Percentiles rank a stretch among this genome's conserved stretches.
Conservation (phyloP, 1,140 invertebrate genomes). For the Calliphora vicina region DNA sequence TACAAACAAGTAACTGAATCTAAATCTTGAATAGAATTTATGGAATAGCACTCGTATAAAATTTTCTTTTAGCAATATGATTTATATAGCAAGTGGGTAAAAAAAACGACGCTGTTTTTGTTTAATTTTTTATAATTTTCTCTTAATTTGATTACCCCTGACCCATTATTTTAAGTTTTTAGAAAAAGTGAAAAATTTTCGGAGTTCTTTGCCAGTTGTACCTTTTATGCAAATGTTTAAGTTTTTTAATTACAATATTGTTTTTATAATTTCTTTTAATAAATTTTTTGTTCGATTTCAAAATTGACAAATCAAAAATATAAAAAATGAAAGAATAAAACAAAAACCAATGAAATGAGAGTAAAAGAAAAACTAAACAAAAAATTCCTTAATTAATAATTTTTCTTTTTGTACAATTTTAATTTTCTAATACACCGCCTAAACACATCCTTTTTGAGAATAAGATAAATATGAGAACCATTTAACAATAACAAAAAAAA, state of each 20-base stretch:
- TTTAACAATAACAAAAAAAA: slow-evolving; percentile 25
- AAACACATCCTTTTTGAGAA: slow-evolving; percentile 61
- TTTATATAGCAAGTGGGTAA: background rate
- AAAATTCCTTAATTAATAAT: slow-evolving; percentile 18
- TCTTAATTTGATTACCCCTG: background rate
- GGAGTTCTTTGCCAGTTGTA: slow-evolving; percentile 62
- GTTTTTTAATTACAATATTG: slow-evolving; percentile 20
- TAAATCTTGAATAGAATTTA: no score
- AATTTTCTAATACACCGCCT: slow-evolving; percentile 46
- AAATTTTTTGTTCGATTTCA: background rate
- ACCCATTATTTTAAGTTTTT: slow-evolving; percentile 37
- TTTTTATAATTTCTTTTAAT: background rate
- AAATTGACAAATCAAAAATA: background rate
- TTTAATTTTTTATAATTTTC: background rate
- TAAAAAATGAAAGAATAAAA: background rate
- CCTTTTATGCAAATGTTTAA: slow-evolving; percentile 42
- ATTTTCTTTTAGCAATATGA: background rate
- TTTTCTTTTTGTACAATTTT: slow-evolving; percentile 35
- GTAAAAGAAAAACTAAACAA: background rate
- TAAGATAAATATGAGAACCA: slow-evolving; percentile 63
- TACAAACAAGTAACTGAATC: no score
- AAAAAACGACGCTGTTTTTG: background rate
- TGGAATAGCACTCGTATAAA: no score
- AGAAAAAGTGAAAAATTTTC: slow-evolving; percentile 60
- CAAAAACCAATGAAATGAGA: slow-evolving; percentile 22